Base-by-base conservation (phyloP, 1,140 invertebrate species). In the Calliphora vicina region DNA sequence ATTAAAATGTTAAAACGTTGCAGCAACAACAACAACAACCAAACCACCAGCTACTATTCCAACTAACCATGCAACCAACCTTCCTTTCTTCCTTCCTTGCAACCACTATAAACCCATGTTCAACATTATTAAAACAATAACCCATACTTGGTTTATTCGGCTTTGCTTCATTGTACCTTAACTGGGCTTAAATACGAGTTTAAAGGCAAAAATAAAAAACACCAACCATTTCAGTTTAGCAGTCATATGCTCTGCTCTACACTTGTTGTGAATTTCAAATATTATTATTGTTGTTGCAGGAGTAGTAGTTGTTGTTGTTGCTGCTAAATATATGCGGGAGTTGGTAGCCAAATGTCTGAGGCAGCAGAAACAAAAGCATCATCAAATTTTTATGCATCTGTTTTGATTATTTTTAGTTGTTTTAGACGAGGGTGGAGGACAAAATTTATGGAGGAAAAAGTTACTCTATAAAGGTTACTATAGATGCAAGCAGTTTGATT, bases 191-290 rank as follows among this genome's bases (percentile, higher is more conserved):
- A 35, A 35, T 35, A 35, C 8, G 8, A 35, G n/a, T 8, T 35
- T 17, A 50, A 50, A 50, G 45, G n/a, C n/a, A n/a, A n/a, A n/a
- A n/a, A n/a, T n/a, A n/a, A n/a, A n/a, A n/a, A n/a, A n/a, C n/a
- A n/a, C n/a, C n/a, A n/a, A n/a, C n/a, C n/a, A n/a, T n/a, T 50
- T 50, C 12, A 50, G 45, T 12, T 50, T 50, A 50, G 29, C 12
- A 4, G 45, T 50, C 45, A n/a, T 61, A n/a, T 61, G 35, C 78
- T 42, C 35, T 23, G 3, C 13, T 4, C 76, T 81, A 61, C 78
- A 81, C 50, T 61, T 50, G 43, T 57, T 81, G 42, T 81, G 73
- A 76, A 76, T 76, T 76, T 76, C 73, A 76, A 43, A 76, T 76
- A 76, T 76, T 29, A 76, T 76, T 76, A 25, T 27, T 73, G 9